Evolutionary conservation across 2,797 vertebrate genomes (phyloP).

Genomic region (Sternarchorhynchus goeldii): DNA sequence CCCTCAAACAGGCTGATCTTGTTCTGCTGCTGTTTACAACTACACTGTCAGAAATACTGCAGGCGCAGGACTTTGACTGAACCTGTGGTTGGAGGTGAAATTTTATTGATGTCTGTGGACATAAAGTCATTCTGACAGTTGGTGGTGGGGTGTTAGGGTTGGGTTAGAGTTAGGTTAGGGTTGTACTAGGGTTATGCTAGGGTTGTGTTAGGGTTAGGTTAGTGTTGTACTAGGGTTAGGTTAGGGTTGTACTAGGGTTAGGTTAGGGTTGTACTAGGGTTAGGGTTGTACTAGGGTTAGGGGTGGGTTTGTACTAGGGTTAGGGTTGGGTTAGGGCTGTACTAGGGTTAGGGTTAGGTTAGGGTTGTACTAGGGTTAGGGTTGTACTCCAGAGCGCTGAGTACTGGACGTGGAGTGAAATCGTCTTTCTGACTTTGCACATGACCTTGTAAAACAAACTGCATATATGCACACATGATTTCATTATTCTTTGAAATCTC

Average conservation of each 20-base stretch:
- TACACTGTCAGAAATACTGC: constrained; percentile 72
- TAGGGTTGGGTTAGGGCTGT: no score
- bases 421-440: not conserved
- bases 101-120: constrained; percentile 32
- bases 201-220: no score
- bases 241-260: no score
- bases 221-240: no score
- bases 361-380: not conserved
- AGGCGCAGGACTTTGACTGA: constrained; percentile 67
- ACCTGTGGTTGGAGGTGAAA: constrained; percentile 67
- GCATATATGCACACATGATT: not conserved
- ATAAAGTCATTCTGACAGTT: constrained; percentile 40
- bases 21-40: constrained; percentile 62
- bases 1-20: constrained; percentile 56
- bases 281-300: no score
- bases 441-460: not conserved
- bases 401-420: no score
- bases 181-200: no score
- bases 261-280: no score
- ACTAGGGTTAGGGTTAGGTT: no score
- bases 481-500: no score
- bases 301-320: not conserved
- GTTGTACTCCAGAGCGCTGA: not conserved
- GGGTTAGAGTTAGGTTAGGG: no score
- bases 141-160: not conserved